These are phyloP conservation scores for Isaurus tuberculatus DNA, from an alignment of 92 coral and sea anemone genomes.

Conservation along the genomic window DNA sequence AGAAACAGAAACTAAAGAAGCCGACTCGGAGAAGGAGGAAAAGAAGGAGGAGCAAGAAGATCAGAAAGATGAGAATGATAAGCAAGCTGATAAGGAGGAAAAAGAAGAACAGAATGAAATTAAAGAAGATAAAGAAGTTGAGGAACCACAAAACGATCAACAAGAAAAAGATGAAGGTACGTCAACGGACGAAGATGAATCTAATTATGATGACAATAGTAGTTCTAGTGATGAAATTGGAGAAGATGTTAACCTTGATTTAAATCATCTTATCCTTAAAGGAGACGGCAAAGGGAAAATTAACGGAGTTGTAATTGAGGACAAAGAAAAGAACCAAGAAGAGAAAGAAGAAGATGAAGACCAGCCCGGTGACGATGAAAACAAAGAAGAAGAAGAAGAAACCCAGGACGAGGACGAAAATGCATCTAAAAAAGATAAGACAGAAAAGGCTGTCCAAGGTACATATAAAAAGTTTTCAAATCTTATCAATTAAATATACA, in stretches of 20 bases:
- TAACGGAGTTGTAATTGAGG: conserved; percentile 65
- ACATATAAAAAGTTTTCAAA: background rate
- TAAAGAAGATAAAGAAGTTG: conserved; percentile 20
- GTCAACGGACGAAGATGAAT: conserved; percentile 42
- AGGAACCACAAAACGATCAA: background rate
- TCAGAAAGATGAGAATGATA: conserved; percentile 61
- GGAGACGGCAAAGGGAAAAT: conserved; percentile 72
- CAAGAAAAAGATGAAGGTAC: background rate
- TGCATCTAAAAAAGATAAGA: conserved; percentile 32
- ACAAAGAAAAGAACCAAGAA: conserved; percentile 55
- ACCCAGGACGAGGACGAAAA: conserved; percentile 17
- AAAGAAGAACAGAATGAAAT: conserved; percentile 58
- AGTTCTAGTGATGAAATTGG: conserved; percentile 4
- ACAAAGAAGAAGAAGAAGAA: conserved; percentile 20
- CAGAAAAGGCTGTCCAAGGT: conserved; percentile 40
- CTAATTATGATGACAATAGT: conserved; percentile 16
- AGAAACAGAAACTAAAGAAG: conserved; percentile 16
- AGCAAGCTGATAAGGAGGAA: conserved; percentile 68
- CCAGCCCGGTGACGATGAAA: conserved; percentile 25
- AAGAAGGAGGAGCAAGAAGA: conserved; percentile 59
- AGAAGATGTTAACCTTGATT: conserved; percentile 68
- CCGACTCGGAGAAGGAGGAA: conserved; percentile 55
- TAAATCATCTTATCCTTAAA: conserved; percentile 68
- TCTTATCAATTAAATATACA: background rate
- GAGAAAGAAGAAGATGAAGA: conserved; percentile 29